Percentiles rank a stretch among this genome's conserved stretches.
Evolutionary conservation across 1,140 invertebrate species (phyloP).

Genomic region (Scaptomyza graminum): DNA sequence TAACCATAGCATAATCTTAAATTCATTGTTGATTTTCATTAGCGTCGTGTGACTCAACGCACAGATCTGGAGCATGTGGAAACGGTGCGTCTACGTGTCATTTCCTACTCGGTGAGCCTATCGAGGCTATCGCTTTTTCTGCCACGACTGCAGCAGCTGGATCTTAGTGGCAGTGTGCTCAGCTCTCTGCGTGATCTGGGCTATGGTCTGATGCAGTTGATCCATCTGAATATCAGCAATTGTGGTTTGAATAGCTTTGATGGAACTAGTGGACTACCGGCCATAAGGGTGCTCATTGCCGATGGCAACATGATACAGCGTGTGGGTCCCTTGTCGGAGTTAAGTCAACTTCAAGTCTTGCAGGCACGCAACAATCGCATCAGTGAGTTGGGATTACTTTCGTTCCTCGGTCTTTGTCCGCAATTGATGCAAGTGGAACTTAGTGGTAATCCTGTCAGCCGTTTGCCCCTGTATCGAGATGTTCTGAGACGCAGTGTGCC

Average conservation of each 20-base stretch:
- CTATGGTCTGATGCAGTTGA: slow-evolving; percentile 86
- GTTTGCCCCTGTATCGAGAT: slow-evolving; percentile 74
- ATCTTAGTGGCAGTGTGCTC: slow-evolving; percentile 87
- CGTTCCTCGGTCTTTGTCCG: slow-evolving; percentile 84
- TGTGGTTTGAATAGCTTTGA: slow-evolving; percentile 88
- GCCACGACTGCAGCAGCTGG: slow-evolving; percentile 86
- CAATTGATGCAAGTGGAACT: slow-evolving; percentile 83
- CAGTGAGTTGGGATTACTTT: slow-evolving; percentile 79
- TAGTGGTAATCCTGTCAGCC: slow-evolving; percentile 83
- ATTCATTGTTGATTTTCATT: not conserved
- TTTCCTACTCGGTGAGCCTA: slow-evolving; percentile 86
- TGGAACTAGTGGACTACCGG: slow-evolving; percentile 86
- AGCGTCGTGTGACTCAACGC: slow-evolving; percentile 84
- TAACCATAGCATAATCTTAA: not conserved
- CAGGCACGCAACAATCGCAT: slow-evolving; percentile 82
- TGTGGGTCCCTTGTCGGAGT: slow-evolving; percentile 85
- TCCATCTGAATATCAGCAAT: slow-evolving; percentile 87
- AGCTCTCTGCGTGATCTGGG: slow-evolving; percentile 88
- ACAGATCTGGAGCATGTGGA: slow-evolving; percentile 86
- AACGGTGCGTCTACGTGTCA: slow-evolving; percentile 86
- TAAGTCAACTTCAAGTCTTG: slow-evolving; percentile 64
- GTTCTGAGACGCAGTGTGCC: slow-evolving; percentile 82
- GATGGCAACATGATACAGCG: slow-evolving; percentile 86
- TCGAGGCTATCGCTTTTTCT: slow-evolving; percentile 86
- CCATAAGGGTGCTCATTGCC: slow-evolving; percentile 86